Base-by-base conservation (phyloP, 1,140 invertebrate genomes). In the Drosophila oshimai region DNA sequence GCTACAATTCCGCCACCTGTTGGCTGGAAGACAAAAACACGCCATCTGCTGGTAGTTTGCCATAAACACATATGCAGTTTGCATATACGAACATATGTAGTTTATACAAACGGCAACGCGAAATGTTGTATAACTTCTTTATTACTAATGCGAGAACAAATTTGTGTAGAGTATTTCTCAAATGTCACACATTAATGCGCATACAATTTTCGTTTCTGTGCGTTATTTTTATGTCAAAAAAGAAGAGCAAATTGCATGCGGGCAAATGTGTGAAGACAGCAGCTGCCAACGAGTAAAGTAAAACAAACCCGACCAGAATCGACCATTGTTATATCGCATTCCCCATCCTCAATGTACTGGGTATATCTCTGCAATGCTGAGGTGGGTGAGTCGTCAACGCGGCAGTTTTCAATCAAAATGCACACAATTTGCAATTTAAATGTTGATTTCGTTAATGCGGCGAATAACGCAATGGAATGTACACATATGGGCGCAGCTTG, bases 341-440 rank as follows among this genome's bases (percentile, higher is more conserved):
- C 24, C 36, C 37, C 33, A 13, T 20, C n/a, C 18, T 41, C 17
- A 22, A 37, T 29, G 28, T 18, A 49, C 12, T 34, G 9, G 41
- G 57, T 42, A 17, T 29, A 13, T 47, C 28, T 62, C 26, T 36
- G 20, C 18, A n/a, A n/a, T n/a, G 18, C 31, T 10, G 50, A 1
- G 7, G 1, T 22, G 34, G 18, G n/a, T 24, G 15, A 29, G 68
- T 51, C 61, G 46, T 61, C 65, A 80, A 49, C 46, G 75, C 47
- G 51, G 37, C 53, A 37, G 61, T 77, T 64, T 65, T 74, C 69
- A 70, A 69, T 78, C 62, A 65, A 83, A 65, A 83, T 68, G 54
- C 62, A 47, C 57, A 53, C 61, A 83, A 83, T 84, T 83, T 84
- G 79, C 79, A 83, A 83, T 84, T 83, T 83, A 83, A 83, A 83